Evolutionary conservation across 2,797 vertebrate species (phyloP).

Genomic region (Chelidonichthys spinosus): DNA sequence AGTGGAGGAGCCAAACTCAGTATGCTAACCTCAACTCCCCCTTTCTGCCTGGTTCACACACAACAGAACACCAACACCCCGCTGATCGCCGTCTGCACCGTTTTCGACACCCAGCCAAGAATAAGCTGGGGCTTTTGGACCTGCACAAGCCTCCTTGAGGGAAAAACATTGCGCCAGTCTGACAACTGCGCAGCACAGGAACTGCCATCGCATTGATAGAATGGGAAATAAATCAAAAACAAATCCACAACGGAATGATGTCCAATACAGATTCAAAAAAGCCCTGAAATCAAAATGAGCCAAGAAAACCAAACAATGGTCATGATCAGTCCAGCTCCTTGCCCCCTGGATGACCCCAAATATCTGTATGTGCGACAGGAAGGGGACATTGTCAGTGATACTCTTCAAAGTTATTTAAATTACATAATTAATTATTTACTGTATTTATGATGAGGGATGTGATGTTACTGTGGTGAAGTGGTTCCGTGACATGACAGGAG

Average conservation of each 20-base stretch:
- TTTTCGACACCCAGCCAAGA: constrained; percentile 48
- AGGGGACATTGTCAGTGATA: neutral
- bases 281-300: constrained; percentile 28
- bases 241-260: constrained; percentile 14
- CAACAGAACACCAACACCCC: constrained; percentile 20
- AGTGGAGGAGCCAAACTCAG: constrained; percentile 9
- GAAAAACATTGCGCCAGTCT: constrained; percentile 40
- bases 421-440: neutral
- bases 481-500: constrained; percentile 28
- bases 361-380: neutral
- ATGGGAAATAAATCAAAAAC: constrained; percentile 48
- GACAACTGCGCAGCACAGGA: constrained; percentile 28
- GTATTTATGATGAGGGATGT: neutral
- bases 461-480: constrained; percentile 12
- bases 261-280: constrained; percentile 27
- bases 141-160: neutral
- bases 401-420: neutral
- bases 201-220: constrained; percentile 23
- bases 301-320: constrained; percentile 28
- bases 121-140: constrained; percentile 28
- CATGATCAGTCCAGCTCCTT: neutral
- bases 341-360: constrained; percentile 21
- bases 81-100: constrained; percentile 19
- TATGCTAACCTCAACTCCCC: constrained; percentile 15
- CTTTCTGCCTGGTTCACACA: neutral